These are phyloP conservation scores for Troides oblongomaculatus DNA, from an alignment of 2,888 invertebrate genomes.

Conservation along the genomic window DNA sequence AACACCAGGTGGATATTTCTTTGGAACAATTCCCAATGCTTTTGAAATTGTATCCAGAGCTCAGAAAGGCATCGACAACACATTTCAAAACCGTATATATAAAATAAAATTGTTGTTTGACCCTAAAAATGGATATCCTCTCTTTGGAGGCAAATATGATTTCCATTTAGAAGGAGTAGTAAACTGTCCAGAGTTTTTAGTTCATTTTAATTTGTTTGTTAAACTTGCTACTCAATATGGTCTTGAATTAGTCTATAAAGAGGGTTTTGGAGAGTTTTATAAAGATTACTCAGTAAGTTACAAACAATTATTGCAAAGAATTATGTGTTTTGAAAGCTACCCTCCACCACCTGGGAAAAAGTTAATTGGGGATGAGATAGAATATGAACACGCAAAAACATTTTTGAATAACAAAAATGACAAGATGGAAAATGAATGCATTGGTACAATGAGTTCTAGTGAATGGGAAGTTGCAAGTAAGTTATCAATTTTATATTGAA, in stretches of 20 bases:
- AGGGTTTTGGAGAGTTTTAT: slow-evolving; percentile 90
- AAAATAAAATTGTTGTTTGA: slow-evolving; percentile 86
- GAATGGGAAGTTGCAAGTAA: slow-evolving; percentile 97
- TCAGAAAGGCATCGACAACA: slow-evolving; percentile 75
- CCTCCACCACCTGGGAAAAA: slow-evolving; percentile 81
- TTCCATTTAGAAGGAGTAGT: slow-evolving; percentile 98
- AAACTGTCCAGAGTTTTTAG: slow-evolving; percentile 98
- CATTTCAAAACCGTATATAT: slow-evolving; percentile 90
- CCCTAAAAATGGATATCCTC: slow-evolving; percentile 82
- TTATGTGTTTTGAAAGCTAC: slow-evolving; percentile 90
- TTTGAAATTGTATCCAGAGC: slow-evolving; percentile 91
- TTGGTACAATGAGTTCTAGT: slow-evolving; percentile 91
- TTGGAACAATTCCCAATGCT: slow-evolving; percentile 97
- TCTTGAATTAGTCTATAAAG: slow-evolving; percentile 83
- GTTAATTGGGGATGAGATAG: slow-evolving; percentile 80
- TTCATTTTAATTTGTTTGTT: slow-evolving; percentile 92
- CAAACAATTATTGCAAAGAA: slow-evolving; percentile 83
- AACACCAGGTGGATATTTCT: slow-evolving; percentile 94
- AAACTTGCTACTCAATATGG: slow-evolving; percentile 87
- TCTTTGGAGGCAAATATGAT: slow-evolving; percentile 98
- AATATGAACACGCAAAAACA: slow-evolving; percentile 87
- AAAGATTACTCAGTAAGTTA: slow-evolving; percentile 76
- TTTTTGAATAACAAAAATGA: slow-evolving; percentile 70
- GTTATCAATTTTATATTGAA: slow-evolving; percentile 48
- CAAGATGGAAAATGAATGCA: slow-evolving; percentile 56